phyloP scores from a whole-genome alignment of 2,797 vertebrate species.

The Spinus olivaceus region DNA sequence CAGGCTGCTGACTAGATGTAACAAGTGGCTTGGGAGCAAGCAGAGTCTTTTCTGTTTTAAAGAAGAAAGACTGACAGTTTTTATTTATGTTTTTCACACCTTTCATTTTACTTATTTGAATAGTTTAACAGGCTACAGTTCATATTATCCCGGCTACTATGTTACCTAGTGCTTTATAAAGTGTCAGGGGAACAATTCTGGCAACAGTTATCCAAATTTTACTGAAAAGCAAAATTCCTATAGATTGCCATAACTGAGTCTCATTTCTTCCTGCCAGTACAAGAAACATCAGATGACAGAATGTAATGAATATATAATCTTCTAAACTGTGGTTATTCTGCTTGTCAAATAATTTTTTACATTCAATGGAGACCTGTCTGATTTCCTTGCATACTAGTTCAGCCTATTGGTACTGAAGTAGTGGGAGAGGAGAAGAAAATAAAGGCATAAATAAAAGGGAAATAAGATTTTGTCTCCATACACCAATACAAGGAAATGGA shows the following conservation, averaged over 20 bases:
- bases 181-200: neutral
- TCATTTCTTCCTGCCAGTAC: neutral
- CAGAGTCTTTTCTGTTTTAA: neutral
- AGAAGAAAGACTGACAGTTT: neutral
- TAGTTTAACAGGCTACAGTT: neutral
- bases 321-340: neutral
- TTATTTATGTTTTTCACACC: neutral
- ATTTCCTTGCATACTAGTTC: neutral
- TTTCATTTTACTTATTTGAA: neutral
- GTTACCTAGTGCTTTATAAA: neutral
- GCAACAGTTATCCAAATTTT: neutral
- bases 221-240: neutral
- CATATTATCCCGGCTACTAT: neutral
- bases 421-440: neutral
- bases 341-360: neutral
- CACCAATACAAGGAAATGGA: neutral
- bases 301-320: neutral
- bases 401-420: neutral
- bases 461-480: constrained; percentile 15
- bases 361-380: neutral
- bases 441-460: neutral
- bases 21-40: neutral
- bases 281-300: neutral
- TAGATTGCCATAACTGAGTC: neutral
- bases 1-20: neutral